Conservation (phyloP, 2,797 vertebrate species). For the Acomys russatus region DNA sequence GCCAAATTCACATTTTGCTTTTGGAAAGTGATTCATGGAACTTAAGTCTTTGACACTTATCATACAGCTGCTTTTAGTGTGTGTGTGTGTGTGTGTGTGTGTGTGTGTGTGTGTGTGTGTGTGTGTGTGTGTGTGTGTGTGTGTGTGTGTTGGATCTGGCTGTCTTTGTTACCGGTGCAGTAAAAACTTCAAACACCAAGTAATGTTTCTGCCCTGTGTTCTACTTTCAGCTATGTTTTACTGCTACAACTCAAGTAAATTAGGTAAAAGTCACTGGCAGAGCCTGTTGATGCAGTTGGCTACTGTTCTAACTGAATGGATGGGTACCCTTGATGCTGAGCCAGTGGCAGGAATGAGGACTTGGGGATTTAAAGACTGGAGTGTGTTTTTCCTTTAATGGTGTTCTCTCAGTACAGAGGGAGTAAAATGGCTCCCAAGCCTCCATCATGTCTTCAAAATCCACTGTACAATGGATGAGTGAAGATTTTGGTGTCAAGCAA, state of each 20-base stretch:
- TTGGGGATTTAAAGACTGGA: neutral
- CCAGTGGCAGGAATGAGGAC: neutral
- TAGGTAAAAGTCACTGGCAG: constrained; percentile 20
- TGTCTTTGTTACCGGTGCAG: neutral
- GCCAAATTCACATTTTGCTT: constrained; percentile 32
- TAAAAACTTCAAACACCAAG: constrained; percentile 36
- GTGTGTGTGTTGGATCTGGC: neutral
- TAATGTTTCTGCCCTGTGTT: neutral
- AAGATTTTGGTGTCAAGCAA: constrained; percentile 46
- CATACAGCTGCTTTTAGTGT: neutral
- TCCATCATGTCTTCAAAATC: constrained; percentile 19
- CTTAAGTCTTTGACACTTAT: neutral
- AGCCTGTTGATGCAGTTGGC: neutral
- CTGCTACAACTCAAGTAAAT: constrained; percentile 59
- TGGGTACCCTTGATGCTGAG: neutral
- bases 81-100: neutral
- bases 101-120: too few species aligned
- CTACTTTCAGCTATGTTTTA: constrained; percentile 43
- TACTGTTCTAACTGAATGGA: constrained; percentile 48
- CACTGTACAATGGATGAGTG: neutral
- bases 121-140: neutral
- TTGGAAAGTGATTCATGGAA: constrained; percentile 9
- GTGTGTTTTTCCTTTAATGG: constrained; percentile 6
- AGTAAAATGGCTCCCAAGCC: neutral
- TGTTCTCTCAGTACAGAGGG: constrained; percentile 42